Percentiles rank a stretch among this genome's conserved stretches.
These are phyloP conservation scores for Zaprionus ornatus DNA, from an alignment of 1,140 invertebrate species.

Conservation along the genomic window DNA sequence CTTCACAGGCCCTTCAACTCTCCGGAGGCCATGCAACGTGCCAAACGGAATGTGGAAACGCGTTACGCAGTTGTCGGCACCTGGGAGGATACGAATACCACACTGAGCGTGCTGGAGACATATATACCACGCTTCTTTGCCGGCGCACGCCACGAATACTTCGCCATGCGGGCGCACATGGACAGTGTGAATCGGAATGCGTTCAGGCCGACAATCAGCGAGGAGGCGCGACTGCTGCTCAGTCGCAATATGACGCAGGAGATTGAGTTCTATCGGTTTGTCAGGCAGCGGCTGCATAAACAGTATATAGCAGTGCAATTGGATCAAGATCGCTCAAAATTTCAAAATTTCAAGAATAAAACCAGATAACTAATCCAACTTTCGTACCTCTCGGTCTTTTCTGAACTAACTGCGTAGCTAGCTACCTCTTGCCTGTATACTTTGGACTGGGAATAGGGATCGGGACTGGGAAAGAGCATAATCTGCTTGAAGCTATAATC, in stretches of 20 bases:
- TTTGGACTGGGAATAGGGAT: background rate
- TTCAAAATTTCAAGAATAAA: slow-evolving; percentile 34
- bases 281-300: slow-evolving; percentile 91
- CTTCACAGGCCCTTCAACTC: slow-evolving; percentile 92
- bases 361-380: slow-evolving; percentile 44
- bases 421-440: slow-evolving; percentile 19
- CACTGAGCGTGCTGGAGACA: slow-evolving; percentile 91
- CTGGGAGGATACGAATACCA: slow-evolving; percentile 94
- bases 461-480: background rate
- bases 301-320: slow-evolving; percentile 88
- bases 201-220: slow-evolving; percentile 89
- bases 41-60: slow-evolving; percentile 92
- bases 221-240: slow-evolving; percentile 92
- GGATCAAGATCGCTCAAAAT: slow-evolving; percentile 40
- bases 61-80: slow-evolving; percentile 95
- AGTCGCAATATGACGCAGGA: slow-evolving; percentile 93
- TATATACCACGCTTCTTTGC: slow-evolving; percentile 93
- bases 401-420: slow-evolving; percentile 27
- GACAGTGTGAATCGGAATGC: slow-evolving; percentile 92
- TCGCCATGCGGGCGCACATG: slow-evolving; percentile 87
- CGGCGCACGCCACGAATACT: slow-evolving; percentile 86
- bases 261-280: slow-evolving; percentile 96
- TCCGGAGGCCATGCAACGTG: slow-evolving; percentile 90
- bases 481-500: slow-evolving; percentile 22
- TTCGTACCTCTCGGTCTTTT: slow-evolving; percentile 50